Base-by-base conservation (phyloP, 2,888 invertebrate genomes). In the Apodemia zela region DNA sequence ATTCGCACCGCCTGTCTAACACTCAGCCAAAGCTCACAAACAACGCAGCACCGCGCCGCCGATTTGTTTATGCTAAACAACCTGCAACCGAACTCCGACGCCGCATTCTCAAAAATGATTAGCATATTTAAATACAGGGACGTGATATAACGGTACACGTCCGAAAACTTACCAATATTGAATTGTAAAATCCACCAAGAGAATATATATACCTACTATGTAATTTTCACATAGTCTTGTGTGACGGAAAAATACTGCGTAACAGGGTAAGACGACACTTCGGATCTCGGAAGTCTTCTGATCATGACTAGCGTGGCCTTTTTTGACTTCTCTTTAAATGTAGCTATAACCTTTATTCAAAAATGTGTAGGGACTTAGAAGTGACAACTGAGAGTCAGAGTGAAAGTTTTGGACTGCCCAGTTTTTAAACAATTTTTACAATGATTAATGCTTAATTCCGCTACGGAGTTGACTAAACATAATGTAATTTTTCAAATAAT, bases 51-150 rank as follows among this genome's bases (percentile, higher is more conserved):
- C 73, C 72, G 66, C 73, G 71, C 72, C 72, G 66, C 79, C 80
- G 81, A 84, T 85, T 86, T 85, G 85, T 86, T 84, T 85, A 86
- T 86, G 85, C 80, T 85, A 85, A 88, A 81, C 80, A 82, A 81
- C 76, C 73, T 81, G 78, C 80, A 81, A 78, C 79, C 74, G 65
- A 82, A 83, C 81, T 81, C 73, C 70, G 75, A 74, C 75, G 73
- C 71, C 72, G 81, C 76, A 75, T 74, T 81, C 78, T 84, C 79
- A 80, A 82, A 83, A 87, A 84, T 82, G 71, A 86, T 87, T 86
- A 81, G 74, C 85, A 87, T 87, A 84, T 83, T 82, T 80, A 82
- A 83, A 83, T 82, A 82, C 54, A 60, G 18, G 76, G 73, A 17
- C 47, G 47, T 59, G 47, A 59, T 47, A 29, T n/a, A 57, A 13